Evolutionary conservation across 2,888 invertebrate genomes (phyloP).

Genomic region (Drosophila falleni): DNA sequence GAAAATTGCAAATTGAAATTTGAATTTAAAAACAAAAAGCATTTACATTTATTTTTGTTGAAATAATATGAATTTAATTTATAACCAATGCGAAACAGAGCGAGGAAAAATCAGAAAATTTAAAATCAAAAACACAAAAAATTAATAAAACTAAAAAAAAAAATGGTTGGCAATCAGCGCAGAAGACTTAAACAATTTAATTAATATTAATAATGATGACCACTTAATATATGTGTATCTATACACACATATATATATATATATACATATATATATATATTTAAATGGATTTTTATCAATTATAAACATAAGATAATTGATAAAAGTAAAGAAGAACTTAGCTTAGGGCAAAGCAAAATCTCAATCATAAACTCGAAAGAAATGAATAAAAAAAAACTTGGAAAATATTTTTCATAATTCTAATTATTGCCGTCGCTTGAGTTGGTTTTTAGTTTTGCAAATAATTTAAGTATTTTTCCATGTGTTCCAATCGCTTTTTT

Average conservation of each 20-base stretch:
- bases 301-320: constrained; percentile 16
- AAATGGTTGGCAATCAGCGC: constrained; percentile 81
- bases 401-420: constrained; percentile 7
- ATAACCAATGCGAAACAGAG: not conserved
- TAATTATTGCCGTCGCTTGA: constrained; percentile 18
- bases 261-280: constrained; percentile 4
- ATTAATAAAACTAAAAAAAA: constrained; percentile 18
- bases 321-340: constrained; percentile 17
- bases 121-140: constrained; percentile 6
- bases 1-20: constrained; percentile 21
- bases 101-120: constrained; percentile 16
- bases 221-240: constrained; percentile 42
- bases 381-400: constrained; percentile 11
- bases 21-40: constrained; percentile 27
- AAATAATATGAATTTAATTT: constrained; percentile 8
- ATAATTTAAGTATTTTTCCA: constrained; percentile 38
- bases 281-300: constrained; percentile 13
- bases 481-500: constrained; percentile 37
- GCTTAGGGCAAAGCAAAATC: constrained; percentile 44
- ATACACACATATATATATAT: no score
- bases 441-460: constrained; percentile 22
- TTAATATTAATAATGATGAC: constrained; percentile 57
- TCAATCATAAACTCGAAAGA: constrained; percentile 37
- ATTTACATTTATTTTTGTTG: constrained; percentile 25
- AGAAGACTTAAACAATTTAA: constrained; percentile 79